Evolutionary conservation across 2,888 invertebrate species (phyloP).

Genomic region (Opisthograptis luteolata): DNA sequence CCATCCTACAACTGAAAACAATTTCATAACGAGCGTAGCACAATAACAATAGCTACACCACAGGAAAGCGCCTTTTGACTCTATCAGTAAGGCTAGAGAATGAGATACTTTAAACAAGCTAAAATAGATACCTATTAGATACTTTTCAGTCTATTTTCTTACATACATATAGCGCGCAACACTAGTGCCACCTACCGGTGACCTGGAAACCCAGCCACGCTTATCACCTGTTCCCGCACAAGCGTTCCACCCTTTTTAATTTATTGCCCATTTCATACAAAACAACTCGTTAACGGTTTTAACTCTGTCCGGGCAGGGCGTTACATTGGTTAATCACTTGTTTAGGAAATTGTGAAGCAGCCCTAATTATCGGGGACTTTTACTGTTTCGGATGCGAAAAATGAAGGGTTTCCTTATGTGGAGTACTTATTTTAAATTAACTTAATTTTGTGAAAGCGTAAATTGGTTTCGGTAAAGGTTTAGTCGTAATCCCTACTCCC

Average conservation of each 20-base stretch:
- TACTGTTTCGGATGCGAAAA: slow-evolving; percentile 16
- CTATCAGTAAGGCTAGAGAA: no score
- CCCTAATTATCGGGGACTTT: slow-evolving; percentile 27
- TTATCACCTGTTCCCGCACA: slow-evolving; percentile 36
- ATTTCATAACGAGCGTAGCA: no score
- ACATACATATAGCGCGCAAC: background rate
- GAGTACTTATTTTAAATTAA: slow-evolving; percentile 13
- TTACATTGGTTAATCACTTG: slow-evolving; percentile 19
- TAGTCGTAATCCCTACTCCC: no score
- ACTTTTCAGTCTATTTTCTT: background rate
- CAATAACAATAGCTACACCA: no score
- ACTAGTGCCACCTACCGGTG: slow-evolving; percentile 11
- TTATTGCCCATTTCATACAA: slow-evolving; percentile 34
- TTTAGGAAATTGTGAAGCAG: slow-evolving; percentile 18
- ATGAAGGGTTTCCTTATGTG: slow-evolving; percentile 11
- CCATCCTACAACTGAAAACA: no score
- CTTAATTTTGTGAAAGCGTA: slow-evolving; percentile 4
- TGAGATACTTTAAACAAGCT: no score
- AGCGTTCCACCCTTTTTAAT: slow-evolving; percentile 41
- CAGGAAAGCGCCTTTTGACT: no score
- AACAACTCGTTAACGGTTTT: slow-evolving; percentile 16
- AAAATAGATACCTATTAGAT: no score
- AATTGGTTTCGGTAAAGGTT: background rate
- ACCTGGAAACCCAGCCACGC: slow-evolving; percentile 31
- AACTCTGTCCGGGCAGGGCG: background rate